phyloP scores from a whole-genome alignment of 2,888 invertebrate genomes.

The Apotomis betuletana region DNA sequence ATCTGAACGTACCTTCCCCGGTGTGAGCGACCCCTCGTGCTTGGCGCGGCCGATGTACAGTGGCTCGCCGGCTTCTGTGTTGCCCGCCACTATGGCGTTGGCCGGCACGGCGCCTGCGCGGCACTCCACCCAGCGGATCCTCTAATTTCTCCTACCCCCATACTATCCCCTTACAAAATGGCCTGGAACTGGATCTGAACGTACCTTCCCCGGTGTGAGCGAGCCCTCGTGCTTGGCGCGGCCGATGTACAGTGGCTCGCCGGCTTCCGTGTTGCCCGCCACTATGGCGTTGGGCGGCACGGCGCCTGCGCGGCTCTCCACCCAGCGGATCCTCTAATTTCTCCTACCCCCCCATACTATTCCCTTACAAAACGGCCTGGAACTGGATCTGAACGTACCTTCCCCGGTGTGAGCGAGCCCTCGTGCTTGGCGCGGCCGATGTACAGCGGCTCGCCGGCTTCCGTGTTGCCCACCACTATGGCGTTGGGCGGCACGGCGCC shows the following conservation, averaged over 20 bases:
- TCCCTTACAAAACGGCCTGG: too few relatives aligned
- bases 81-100: conserved; percentile 79
- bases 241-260: conserved; percentile 81
- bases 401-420: conserved; percentile 83
- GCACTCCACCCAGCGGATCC: conserved; percentile 79
- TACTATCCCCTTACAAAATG: too few relatives aligned
- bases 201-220: conserved; percentile 83
- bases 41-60: conserved; percentile 82
- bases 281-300: conserved; percentile 79
- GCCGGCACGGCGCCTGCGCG: conserved; percentile 73
- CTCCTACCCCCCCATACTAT: too few relatives aligned
- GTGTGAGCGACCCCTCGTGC: conserved; percentile 81
- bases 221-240: conserved; percentile 81
- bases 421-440: conserved; percentile 82
- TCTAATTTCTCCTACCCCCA: too few relatives aligned
- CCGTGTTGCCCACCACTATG: conserved; percentile 76
- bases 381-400: conserved; percentile 59
- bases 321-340: conserved; percentile 75
- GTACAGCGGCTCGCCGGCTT: conserved; percentile 76
- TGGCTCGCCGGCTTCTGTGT: conserved; percentile 73
- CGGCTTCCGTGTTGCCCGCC: conserved; percentile 74
- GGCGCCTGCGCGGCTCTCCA: conserved; percentile 67
- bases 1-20: conserved; percentile 76
- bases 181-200: too few relatives aligned
- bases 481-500: conserved; percentile 79